Evolutionary conservation across 2,797 vertebrate species (phyloP).

Genomic region (Hemibagrus guttatus): DNA sequence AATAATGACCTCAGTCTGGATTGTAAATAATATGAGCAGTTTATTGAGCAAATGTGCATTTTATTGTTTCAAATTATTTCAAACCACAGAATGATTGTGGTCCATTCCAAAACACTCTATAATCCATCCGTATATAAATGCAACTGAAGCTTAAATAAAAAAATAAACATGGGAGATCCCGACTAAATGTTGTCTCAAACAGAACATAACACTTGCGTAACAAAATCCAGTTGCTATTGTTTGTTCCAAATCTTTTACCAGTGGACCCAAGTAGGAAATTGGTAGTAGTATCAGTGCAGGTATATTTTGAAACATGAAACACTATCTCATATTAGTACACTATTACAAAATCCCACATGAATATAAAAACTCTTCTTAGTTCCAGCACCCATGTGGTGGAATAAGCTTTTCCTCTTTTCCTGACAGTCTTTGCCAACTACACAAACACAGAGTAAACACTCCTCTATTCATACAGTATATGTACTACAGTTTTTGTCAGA

Average conservation of each 20-base stretch:
- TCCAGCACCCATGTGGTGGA: background rate
- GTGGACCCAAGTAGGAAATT: background rate
- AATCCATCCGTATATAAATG: background rate
- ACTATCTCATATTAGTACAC: background rate
- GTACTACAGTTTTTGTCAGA: no score
- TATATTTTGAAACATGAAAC: background rate
- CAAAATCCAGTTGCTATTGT: background rate
- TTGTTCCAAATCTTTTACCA: background rate
- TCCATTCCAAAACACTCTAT: background rate
- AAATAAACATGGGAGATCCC: background rate
- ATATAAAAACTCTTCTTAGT: background rate
- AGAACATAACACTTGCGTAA: background rate
- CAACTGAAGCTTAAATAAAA: background rate
- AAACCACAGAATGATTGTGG: background rate
- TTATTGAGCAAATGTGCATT: background rate
- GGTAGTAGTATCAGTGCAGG: background rate
- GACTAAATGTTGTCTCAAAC: background rate
- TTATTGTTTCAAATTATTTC: background rate
- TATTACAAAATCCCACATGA: background rate
- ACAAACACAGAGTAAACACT: background rate
- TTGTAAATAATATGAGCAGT: background rate
- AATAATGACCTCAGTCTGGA: background rate
- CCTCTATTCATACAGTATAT: background rate
- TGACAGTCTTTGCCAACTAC: background rate
- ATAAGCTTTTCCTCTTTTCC: background rate